A percentile compares a stretch with the other conserved stretches of the same genome.
Conservation (phyloP, 2,113 vertebrate genomes). For the Zapus hudsonius region DNA sequence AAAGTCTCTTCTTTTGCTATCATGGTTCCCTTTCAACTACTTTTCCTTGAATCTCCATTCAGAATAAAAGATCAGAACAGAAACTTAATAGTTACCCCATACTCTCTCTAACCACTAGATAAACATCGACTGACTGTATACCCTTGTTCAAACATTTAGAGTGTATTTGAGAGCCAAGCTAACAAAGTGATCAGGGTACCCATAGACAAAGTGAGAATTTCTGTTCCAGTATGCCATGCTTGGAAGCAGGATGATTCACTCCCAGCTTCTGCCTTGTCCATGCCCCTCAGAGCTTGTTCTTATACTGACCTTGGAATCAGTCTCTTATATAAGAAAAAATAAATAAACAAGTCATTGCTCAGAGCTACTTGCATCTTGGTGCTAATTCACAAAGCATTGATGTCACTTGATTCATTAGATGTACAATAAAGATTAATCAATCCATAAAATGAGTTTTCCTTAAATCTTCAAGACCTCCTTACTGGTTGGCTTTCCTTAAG, state of each 20-base stretch:
- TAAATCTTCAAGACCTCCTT: background rate
- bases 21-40: too few relatives aligned
- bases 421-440: background rate
- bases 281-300: background rate
- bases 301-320: background rate
- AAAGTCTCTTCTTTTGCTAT: too few relatives aligned
- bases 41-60: background rate
- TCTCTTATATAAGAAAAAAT: background rate
- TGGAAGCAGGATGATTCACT: fast-evolving
- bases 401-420: background rate
- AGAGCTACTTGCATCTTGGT: background rate
- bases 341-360: background rate
- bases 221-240: background rate
- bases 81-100: background rate
- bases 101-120: background rate
- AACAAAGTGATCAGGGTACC: background rate
- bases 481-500: background rate
- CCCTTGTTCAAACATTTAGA: background rate
- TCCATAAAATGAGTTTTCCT: background rate
- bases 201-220: background rate
- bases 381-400: background rate
- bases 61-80: background rate
- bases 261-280: fast-evolving
- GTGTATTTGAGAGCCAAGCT: background rate
- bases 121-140: fast-evolving